Evolutionary conservation across 1,140 invertebrate genomes (phyloP).

Genomic region (Spodoptera litura): DNA sequence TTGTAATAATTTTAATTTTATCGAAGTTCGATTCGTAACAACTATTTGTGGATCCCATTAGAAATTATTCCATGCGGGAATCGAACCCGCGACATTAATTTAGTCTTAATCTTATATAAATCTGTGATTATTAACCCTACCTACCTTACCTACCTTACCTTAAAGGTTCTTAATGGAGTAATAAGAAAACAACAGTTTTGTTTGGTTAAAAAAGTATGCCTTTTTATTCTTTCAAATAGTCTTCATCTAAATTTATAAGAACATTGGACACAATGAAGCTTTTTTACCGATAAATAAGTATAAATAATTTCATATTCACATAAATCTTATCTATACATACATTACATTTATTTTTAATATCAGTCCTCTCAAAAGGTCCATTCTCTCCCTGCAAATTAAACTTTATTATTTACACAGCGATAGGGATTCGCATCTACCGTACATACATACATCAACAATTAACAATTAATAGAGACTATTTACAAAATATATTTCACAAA

Average conservation of each 20-base stretch:
- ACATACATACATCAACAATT: conserved; percentile 86
- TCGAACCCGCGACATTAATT: too few species aligned
- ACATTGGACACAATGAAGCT: conserved; percentile 86
- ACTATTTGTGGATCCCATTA: too few species aligned
- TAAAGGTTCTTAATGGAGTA: background rate
- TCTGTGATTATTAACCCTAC: too few species aligned
- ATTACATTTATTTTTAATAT: conserved; percentile 85
- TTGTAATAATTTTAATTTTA: too few species aligned
- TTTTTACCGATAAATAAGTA: conserved; percentile 86
- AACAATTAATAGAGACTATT: conserved; percentile 86
- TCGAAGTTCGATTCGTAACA: too few species aligned
- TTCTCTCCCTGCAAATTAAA: conserved; percentile 86
- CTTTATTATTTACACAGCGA: conserved; percentile 85
- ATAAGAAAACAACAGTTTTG: conserved; percentile 69
- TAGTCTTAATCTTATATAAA: too few species aligned
- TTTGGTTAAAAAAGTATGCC: conserved; percentile 86
- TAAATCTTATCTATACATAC: conserved; percentile 86
- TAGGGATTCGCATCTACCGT: conserved; percentile 85
- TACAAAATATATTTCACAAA: conserved; percentile 83
- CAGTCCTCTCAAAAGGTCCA: conserved; percentile 86
- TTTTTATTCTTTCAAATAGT: conserved; percentile 86
- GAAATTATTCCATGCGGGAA: too few species aligned
- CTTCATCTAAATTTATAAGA: conserved; percentile 86
- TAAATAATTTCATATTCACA: conserved; percentile 86
- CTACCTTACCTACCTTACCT: too few species aligned